phyloP scores from a whole-genome alignment of 2,888 invertebrate species.

The Drosophila ustulata region DNA sequence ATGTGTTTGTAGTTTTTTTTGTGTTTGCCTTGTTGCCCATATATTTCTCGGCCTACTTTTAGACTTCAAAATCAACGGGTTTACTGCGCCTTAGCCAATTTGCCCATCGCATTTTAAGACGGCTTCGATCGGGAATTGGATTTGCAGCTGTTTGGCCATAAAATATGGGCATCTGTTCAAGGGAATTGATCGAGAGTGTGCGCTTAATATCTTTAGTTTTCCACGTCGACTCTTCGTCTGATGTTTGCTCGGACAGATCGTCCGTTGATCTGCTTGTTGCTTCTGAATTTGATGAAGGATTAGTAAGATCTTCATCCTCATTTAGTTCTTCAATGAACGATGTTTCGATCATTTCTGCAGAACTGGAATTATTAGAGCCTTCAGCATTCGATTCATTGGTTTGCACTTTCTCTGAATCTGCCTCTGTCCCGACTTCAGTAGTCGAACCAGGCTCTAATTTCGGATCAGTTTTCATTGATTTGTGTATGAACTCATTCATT shows the following conservation, averaged over 20 bases:
- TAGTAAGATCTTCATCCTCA: not conserved
- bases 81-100: constrained; percentile 45
- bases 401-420: not conserved
- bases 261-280: not conserved
- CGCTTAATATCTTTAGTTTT: constrained; percentile 1
- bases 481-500: not conserved
- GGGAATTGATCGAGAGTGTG: not conserved
- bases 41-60: constrained; percentile 35
- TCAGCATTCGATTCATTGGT: not conserved
- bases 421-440: not conserved
- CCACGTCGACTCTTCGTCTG: constrained; percentile 1
- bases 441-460: not conserved
- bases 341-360: constrained; percentile 8
- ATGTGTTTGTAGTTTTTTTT: constrained; percentile 3
- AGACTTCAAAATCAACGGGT: constrained; percentile 21
- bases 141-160: constrained; percentile 7
- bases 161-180: constrained; percentile 33
- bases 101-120: constrained; percentile 49
- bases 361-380: not conserved
- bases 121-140: constrained; percentile 2
- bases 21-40: not conserved
- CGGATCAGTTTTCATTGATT: not conserved
- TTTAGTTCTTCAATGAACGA: not conserved
- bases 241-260: not conserved
- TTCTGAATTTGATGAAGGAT: not conserved